These are phyloP conservation scores for Lithobates sylvaticus DNA, from an alignment of 2,797 vertebrate species.

Conservation along the genomic window DNA sequence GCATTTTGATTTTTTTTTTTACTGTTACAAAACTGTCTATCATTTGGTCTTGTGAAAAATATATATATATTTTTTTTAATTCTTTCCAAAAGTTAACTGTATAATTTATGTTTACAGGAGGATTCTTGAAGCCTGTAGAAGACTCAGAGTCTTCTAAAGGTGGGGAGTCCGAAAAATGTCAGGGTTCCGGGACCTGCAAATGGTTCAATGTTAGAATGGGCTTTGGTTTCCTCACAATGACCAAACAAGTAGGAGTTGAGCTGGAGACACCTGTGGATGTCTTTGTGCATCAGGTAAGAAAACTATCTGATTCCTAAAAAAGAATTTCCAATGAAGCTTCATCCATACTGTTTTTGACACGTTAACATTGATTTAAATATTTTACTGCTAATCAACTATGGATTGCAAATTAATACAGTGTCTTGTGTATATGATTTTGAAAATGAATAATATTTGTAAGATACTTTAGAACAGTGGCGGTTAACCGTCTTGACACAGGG, in stretches of 20 bases:
- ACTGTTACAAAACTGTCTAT: no score
- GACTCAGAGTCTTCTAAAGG: slow-evolving; percentile 79
- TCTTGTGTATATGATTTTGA: no score
- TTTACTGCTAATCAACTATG: no score
- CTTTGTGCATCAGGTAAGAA: slow-evolving; percentile 95
- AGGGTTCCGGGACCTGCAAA: slow-evolving; percentile 90
- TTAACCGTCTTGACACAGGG: no score
- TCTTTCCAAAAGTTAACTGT: slow-evolving; percentile 37
- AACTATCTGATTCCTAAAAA: background rate
- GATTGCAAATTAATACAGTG: no score
- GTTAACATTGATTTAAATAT: no score
- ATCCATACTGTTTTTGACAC: background rate
- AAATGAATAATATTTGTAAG: no score
- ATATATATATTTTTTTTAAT: background rate
- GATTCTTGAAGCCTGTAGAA: slow-evolving; percentile 80
- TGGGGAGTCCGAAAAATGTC: slow-evolving; percentile 81
- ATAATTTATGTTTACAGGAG: slow-evolving; percentile 26
- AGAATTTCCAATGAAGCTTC: background rate
- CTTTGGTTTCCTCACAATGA: slow-evolving; percentile 99
- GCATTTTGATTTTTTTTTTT: no score
- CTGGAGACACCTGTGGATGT: slow-evolving; percentile 95
- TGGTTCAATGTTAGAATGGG: slow-evolving; percentile 99
- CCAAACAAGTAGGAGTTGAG: slow-evolving; percentile 83
- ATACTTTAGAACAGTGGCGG: no score
- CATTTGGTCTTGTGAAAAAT: no score